Percentiles rank a stretch among this genome's conserved stretches.
phyloP scores from a whole-genome alignment of 92 coral and sea anemone species.

The Heliopora coerulea region DNA sequence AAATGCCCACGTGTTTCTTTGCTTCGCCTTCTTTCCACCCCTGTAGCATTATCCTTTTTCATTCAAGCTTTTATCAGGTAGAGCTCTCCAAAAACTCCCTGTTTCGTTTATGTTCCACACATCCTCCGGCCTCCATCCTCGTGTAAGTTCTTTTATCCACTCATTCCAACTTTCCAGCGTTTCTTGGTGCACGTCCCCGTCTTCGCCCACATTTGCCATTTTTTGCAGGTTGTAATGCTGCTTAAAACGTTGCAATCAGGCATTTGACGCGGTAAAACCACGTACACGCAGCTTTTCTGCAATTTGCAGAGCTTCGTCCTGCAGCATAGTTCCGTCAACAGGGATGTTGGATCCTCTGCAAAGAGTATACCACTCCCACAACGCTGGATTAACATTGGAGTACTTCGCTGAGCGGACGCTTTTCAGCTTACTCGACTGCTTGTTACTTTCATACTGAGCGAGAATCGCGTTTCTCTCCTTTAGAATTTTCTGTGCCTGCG shows the following conservation, averaged over 20 bases:
- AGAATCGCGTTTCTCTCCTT: conserved; percentile 30
- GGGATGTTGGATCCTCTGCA: conserved; percentile 38
- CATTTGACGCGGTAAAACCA: conserved; percentile 51
- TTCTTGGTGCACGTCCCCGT: conserved; percentile 48
- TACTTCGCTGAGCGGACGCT: conserved; percentile 31
- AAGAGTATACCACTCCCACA: conserved; percentile 57
- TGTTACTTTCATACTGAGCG: conserved; percentile 21
- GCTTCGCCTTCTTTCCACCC: conserved; percentile 54
- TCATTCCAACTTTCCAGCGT: conserved; percentile 58
- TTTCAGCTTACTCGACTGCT: conserved; percentile 27
- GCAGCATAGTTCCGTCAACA: too few relatives aligned
- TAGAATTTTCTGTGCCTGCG: conserved; percentile 28
- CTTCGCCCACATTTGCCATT: conserved; percentile 49
- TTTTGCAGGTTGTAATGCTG: conserved; percentile 43
- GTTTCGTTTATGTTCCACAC: conserved; percentile 57
- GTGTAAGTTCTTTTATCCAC: conserved; percentile 31
- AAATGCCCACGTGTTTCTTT: conserved; percentile 64
- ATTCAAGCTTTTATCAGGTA: conserved; percentile 48
- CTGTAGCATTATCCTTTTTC: conserved; percentile 47
- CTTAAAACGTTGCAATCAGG: conserved; percentile 56
- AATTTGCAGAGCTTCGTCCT: conserved; percentile 51
- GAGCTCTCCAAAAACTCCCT: conserved; percentile 46
- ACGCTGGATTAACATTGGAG: conserved; percentile 42
- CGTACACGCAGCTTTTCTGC: conserved; percentile 51
- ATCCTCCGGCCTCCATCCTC: conserved; percentile 53